Conservation (phyloP, 2,113 vertebrate species). For the Genyomyrus donnyi region DNA sequence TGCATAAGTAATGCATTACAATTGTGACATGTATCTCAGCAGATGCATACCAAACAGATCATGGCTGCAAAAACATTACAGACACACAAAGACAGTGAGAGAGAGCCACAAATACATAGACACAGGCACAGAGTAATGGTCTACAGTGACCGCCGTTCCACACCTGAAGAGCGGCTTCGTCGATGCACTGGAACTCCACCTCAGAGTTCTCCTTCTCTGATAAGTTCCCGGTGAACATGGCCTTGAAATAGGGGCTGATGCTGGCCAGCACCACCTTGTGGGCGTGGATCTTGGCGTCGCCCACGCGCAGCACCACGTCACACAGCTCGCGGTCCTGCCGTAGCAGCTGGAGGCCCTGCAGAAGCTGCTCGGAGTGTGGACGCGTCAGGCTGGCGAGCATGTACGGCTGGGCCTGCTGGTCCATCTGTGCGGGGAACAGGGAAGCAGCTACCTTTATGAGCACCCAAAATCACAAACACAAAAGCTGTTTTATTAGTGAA, state of each 20-base stretch:
- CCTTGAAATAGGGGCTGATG: conserved; percentile 98
- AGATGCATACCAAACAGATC: neutral
- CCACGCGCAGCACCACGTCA: conserved; percentile 86
- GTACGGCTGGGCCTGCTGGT: conserved; percentile 86
- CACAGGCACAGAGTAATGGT: neutral
- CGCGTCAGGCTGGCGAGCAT: conserved; percentile 93
- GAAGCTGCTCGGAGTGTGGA: conserved; percentile 92
- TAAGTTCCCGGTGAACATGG: conserved; percentile 96
- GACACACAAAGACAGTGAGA: neutral
- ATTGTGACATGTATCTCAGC: neutral
- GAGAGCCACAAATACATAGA: neutral
- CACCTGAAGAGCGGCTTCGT: conserved; percentile 85
- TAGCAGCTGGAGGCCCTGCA: conserved; percentile 93
- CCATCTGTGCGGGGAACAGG: conserved; percentile 68
- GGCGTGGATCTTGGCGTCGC: conserved; percentile 92
- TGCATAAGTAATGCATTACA: neutral
- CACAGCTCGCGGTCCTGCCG: conserved; percentile 93
- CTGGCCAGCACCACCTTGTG: conserved; percentile 95
- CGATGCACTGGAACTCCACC: conserved; percentile 93
- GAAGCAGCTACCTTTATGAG: neutral
- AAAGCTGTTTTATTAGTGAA: neutral
- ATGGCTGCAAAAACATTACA: neutral
- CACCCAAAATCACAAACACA: neutral
- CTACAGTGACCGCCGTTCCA: neutral
- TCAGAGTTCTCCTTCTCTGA: conserved; percentile 92